These are phyloP conservation scores for Aptenodytes patagonicus DNA, from an alignment of 2,113 vertebrate species.

Conservation along the genomic window DNA sequence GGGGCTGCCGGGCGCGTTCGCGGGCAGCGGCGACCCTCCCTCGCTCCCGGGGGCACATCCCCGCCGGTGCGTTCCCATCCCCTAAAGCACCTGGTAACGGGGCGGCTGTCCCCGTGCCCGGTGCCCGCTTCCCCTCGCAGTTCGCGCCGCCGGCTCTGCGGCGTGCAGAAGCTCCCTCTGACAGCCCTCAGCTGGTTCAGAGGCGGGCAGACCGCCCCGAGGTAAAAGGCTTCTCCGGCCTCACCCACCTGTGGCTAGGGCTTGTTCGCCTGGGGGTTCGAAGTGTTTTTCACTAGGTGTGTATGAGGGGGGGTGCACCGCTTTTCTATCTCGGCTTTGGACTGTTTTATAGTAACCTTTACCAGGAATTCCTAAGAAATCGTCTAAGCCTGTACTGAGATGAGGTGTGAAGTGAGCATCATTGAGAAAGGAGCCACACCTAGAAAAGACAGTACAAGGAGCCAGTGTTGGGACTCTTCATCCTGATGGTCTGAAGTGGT, in stretches of 20 bases:
- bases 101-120: background rate
- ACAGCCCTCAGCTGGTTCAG: background rate
- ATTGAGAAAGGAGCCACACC: background rate
- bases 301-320: rapidly evolving
- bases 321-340: background rate
- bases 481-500: background rate
- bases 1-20: background rate
- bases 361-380: background rate
- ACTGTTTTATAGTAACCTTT: background rate
- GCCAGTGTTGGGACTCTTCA: background rate
- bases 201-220: rapidly evolving
- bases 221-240: background rate
- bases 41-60: too few species aligned
- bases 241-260: rapidly evolving
- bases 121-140: background rate
- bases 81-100: too few species aligned
- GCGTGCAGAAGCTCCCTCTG: background rate
- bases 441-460: background rate
- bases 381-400: background rate
- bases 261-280: background rate
- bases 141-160: background rate
- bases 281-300: rapidly evolving
- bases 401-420: background rate
- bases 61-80: too few species aligned
- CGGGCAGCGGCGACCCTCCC: background rate